Base-by-base conservation (phyloP, 1,140 invertebrate genomes). In the Vanessa tameamea region DNA sequence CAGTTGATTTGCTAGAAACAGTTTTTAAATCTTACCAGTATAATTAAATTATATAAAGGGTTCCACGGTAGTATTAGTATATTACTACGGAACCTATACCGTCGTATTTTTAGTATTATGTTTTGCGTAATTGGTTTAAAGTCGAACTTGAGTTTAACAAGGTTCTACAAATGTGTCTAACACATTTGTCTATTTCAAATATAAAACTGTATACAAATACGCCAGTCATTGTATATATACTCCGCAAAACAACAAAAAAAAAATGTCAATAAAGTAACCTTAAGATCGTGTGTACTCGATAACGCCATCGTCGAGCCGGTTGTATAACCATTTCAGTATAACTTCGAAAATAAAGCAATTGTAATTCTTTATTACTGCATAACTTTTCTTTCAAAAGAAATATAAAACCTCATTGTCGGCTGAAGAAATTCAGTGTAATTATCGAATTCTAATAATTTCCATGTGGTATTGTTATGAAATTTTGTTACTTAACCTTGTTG, bases 311-410 rank as follows among this genome's bases (percentile, higher is more conserved):
- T 55, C 66, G 47, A 68, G 66, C 51, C 14, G 1, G 8, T 50
- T 50, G 7, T 57, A 69, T 43, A 13, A 23, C 26, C n/a, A 57
- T 47, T 47, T 26, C 51, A 59, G 59, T 69, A 53, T 71, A 53
- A 43, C 26, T 23, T 47, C 6, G 23, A 50, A 71, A 64, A 71
- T 47, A 64, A 64, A 64, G 69, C 57, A 47, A 63, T 70, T 63
- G 47, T 26, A 31, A 31, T 59, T 51, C 55, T 71, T 71, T 64
- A 71, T 71, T 71, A 48, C 63, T 26, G 69, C 61, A 71, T 71
- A 71, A 71, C 50, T 64, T 64, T 37, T 47, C 26, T 43, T 23
- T 71, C 61, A 26, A 71, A 71, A 51, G 48, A 64, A 53, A 64
- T 71, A 64, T 65, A 65, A 65, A 51, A 48, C 53, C 3, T 31